Base-by-base conservation (phyloP, 1,140 invertebrate genomes). In the Pogonus chalceus region DNA sequence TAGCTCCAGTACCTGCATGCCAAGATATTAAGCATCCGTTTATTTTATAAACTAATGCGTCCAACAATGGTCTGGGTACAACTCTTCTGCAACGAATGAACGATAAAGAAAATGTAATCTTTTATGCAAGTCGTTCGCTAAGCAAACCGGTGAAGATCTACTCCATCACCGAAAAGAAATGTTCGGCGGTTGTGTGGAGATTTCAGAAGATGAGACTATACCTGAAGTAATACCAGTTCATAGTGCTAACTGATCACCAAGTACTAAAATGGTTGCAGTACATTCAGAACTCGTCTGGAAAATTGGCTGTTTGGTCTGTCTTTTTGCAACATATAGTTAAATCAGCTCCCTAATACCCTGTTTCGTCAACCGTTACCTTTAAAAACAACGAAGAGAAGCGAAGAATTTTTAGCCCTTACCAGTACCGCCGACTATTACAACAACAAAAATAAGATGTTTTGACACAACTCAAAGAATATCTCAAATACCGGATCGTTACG, bases 231-330 rank as follows among this genome's bases (percentile, higher is more conserved):
- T 60, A 59, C 16, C 52, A 64, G 12, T 73, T 76, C 48, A 65
- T 39, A 1, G 61, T 74, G 1, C 24, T 66, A 7, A 74, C 71
- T 1, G 72, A 77, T 49, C 72, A 76, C 35, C 56, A 62, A n/a
- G n/a, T n/a, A n/a, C n/a, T n/a, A n/a, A n/a, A n/a, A n/a, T n/a
- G n/a, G n/a, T n/a, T n/a, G n/a, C n/a, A n/a, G n/a, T n/a, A n/a
- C n/a, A n/a, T n/a, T n/a, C n/a, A n/a, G n/a, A n/a, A n/a, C n/a
- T n/a, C n/a, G n/a, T n/a, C n/a, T n/a, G n/a, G n/a, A n/a, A n/a
- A n/a, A n/a, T n/a, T n/a, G n/a, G n/a, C n/a, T n/a, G n/a, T n/a
- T n/a, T n/a, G n/a, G n/a, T n/a, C n/a, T n/a, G n/a, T n/a, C n/a
- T n/a, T n/a, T n/a, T n/a, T n/a, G n/a, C n/a, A n/a, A n/a, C n/a